These are phyloP conservation scores for Cephus pygmeus DNA, from an alignment of 2,888 invertebrate genomes.

Conservation along the genomic window DNA sequence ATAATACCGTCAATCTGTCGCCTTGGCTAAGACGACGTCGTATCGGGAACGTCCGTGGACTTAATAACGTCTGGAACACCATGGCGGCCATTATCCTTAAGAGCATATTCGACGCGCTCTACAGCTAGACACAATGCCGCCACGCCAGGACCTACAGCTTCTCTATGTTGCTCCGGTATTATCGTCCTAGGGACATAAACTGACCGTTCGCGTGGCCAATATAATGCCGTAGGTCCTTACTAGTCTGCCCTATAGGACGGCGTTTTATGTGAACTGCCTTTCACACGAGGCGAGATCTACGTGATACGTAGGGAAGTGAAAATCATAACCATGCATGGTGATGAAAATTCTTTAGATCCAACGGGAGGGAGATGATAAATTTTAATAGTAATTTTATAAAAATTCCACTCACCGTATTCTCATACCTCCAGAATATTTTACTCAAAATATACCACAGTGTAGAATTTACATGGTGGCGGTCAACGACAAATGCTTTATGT, in stretches of 20 bases:
- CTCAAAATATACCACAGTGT: neutral
- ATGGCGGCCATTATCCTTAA: constrained; percentile 1
- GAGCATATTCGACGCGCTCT: constrained; percentile 3
- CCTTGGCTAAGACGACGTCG: neutral
- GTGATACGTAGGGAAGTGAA: neutral
- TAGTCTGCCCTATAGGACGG: neutral
- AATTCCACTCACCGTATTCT: neutral
- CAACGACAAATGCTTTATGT: neutral
- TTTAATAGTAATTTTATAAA: neutral
- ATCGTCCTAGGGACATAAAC: constrained; percentile 4
- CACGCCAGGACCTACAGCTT: neutral
- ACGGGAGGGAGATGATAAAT: neutral
- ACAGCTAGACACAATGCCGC: neutral
- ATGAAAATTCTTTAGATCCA: neutral
- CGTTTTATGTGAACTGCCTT: neutral
- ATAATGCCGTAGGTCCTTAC: neutral
- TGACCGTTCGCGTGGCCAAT: constrained; percentile 1
- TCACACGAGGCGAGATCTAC: neutral
- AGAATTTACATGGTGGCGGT: neutral
- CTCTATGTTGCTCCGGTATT: neutral
- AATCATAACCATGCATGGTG: neutral
- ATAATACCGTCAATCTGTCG: constrained; percentile 5
- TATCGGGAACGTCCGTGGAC: neutral
- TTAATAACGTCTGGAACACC: constrained; percentile 5
- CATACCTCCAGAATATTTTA: neutral